Conservation (phyloP, 2,113 vertebrate species). For the Melanotaenia duboulayi region DNA sequence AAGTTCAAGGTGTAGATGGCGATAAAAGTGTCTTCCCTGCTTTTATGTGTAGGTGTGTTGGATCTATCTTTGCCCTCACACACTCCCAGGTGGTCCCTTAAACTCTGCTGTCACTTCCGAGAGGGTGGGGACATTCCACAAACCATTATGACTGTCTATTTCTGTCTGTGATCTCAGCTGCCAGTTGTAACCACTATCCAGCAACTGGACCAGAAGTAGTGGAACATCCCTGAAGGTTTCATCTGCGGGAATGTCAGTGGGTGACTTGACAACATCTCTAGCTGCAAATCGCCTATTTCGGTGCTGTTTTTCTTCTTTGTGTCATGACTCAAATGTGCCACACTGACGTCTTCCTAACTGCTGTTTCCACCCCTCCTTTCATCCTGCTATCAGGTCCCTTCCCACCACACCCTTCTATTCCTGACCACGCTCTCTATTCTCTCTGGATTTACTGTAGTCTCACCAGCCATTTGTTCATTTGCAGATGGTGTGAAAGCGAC, state of each 20-base stretch:
- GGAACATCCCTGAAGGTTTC: constrained; percentile 53
- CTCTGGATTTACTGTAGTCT: constrained; percentile 10
- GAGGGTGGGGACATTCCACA: constrained; percentile 35
- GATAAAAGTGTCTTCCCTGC: constrained; percentile 20
- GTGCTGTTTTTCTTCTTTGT: constrained; percentile 7
- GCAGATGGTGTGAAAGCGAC: constrained; percentile 22
- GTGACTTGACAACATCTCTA: constrained; percentile 45
- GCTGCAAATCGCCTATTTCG: constrained; percentile 17
- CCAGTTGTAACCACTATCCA: constrained; percentile 33
- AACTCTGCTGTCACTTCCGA: constrained; percentile 45
- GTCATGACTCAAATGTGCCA: constrained; percentile 3
- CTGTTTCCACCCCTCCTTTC: constrained; percentile 30
- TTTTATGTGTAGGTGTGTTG: not conserved
- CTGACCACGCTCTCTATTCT: not conserved
- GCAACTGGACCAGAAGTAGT: constrained; percentile 40
- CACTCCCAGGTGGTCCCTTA: constrained; percentile 45
- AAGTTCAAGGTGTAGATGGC: constrained; percentile 33
- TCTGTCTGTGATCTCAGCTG: constrained; percentile 70
- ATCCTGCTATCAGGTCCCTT: constrained; percentile 45
- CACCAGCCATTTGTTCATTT: constrained; percentile 27
- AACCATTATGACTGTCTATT: constrained; percentile 54
- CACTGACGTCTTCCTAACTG: constrained; percentile 14
- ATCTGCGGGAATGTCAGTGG: constrained; percentile 20
- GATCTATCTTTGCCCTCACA: not conserved
- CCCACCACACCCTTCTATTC: constrained; percentile 35